phyloP scores from a whole-genome alignment of 2,797 vertebrate genomes.

The Pitangus sulphuratus region DNA sequence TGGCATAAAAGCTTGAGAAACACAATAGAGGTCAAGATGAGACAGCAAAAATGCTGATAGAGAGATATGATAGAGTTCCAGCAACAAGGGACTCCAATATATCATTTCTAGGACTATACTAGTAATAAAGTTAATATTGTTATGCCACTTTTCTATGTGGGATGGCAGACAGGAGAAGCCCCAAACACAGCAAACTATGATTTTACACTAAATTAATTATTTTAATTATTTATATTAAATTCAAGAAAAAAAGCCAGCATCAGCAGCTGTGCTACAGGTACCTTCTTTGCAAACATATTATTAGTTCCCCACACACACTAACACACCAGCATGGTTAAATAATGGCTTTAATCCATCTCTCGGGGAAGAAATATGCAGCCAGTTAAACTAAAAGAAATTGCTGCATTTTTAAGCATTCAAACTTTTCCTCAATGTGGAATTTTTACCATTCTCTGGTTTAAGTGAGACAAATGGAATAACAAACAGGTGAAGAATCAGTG shows the following conservation, averaged over 20 bases:
- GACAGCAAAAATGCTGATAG: neutral
- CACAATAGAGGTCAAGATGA: neutral
- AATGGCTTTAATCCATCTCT: neutral
- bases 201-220: neutral
- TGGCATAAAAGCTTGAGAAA: neutral
- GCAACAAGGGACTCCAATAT: neutral
- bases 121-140: neutral
- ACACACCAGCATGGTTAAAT: neutral
- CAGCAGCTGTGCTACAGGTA: neutral
- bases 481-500: neutral
- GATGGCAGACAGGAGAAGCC: neutral
- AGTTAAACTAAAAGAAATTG: neutral
- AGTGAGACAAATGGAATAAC: neutral
- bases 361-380: neutral
- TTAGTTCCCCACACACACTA: neutral
- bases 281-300: neutral
- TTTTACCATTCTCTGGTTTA: neutral
- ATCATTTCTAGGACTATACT: neutral
- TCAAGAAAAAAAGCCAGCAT: neutral
- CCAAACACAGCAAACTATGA: neutral
- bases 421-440: neutral
- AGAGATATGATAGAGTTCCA: neutral
- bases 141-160: neutral
- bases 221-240: neutral
- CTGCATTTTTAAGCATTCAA: neutral